phyloP scores from a whole-genome alignment of 2,888 invertebrate genomes.

The Cartodere bifasciata region DNA sequence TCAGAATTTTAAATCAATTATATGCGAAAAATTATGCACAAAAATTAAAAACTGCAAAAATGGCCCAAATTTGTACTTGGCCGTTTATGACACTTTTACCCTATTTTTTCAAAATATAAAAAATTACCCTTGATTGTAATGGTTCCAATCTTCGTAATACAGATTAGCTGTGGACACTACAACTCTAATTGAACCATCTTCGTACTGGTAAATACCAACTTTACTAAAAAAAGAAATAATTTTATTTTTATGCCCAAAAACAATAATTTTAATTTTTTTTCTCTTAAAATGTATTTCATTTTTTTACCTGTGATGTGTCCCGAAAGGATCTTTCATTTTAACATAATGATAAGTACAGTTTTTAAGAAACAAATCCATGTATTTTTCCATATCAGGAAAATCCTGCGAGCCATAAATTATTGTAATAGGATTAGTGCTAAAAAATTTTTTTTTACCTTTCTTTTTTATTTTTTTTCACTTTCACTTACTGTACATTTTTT shows the following conservation, averaged over 20 bases:
- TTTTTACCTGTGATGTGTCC: slow-evolving; percentile 81
- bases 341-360: slow-evolving; percentile 55
- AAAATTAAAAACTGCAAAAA: no score
- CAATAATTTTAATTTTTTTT: slow-evolving; percentile 6
- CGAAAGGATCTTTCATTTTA: slow-evolving; percentile 64
- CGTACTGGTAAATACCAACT: slow-evolving; percentile 77
- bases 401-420: slow-evolving; percentile 69
- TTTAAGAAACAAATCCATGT: slow-evolving; percentile 41
- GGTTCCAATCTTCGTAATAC: slow-evolving; percentile 84
- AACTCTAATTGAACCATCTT: slow-evolving; percentile 67
- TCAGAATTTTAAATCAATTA: no score
- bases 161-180: slow-evolving; percentile 88
- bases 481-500: slow-evolving; percentile 52
- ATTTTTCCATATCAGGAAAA: slow-evolving; percentile 33
- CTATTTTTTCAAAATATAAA: slow-evolving; percentile 3
- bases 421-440: slow-evolving; percentile 55
- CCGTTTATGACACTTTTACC: no score
- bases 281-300: no score
- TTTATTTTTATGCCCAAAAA: slow-evolving; percentile 2
- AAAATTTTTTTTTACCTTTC: slow-evolving; percentile 10
- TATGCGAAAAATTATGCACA: no score
- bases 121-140: slow-evolving; percentile 78
- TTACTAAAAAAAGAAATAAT: slow-evolving; percentile 46
- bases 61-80: no score
- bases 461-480: no score